A percentile compares a stretch with the other conserved stretches of the same genome.
phyloP scores from a whole-genome alignment of 2,888 invertebrate genomes.

The Pachliopta kotzebuea region DNA sequence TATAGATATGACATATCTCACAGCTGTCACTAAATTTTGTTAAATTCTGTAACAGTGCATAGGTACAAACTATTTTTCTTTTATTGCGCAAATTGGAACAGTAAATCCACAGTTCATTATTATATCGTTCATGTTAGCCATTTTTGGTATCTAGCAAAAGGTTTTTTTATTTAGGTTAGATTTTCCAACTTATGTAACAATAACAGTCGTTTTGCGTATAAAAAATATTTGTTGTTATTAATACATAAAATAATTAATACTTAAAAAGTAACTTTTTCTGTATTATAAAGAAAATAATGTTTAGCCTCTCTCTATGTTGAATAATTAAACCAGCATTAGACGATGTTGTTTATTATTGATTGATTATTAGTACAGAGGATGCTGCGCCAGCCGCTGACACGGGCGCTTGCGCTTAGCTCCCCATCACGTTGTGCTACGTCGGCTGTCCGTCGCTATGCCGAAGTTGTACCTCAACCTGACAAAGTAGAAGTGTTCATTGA shows the following conservation, averaged over 20 bases:
- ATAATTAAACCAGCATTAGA: background rate
- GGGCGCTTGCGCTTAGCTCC: constrained; percentile 81
- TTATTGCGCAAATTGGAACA: constrained; percentile 15
- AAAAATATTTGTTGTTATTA: background rate
- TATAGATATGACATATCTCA: constrained; percentile 41
- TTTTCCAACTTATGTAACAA: constrained; percentile 75
- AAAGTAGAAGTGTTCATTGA: constrained; percentile 98
- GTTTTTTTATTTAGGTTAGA: constrained; percentile 62
- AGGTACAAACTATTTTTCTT: constrained; percentile 22
- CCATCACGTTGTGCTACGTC: constrained; percentile 63
- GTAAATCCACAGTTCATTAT: background rate
- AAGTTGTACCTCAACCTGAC: constrained; percentile 81
- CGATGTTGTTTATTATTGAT: constrained; percentile 37
- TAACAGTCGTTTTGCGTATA: constrained; percentile 53
- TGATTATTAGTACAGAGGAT: constrained; percentile 75
- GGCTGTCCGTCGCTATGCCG: constrained; percentile 71
- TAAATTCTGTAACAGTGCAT: constrained; percentile 36
- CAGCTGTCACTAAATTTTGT: constrained; percentile 45
- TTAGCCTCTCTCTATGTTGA: background rate
- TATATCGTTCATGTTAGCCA: background rate
- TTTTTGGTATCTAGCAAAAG: background rate
- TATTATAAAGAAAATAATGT: background rate
- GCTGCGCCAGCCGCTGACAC: constrained; percentile 88
- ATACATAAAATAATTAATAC: background rate
- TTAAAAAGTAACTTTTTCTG: background rate